These are phyloP conservation scores for Zaprionus ornatus DNA, from an alignment of 1,140 invertebrate genomes.

Conservation along the genomic window DNA sequence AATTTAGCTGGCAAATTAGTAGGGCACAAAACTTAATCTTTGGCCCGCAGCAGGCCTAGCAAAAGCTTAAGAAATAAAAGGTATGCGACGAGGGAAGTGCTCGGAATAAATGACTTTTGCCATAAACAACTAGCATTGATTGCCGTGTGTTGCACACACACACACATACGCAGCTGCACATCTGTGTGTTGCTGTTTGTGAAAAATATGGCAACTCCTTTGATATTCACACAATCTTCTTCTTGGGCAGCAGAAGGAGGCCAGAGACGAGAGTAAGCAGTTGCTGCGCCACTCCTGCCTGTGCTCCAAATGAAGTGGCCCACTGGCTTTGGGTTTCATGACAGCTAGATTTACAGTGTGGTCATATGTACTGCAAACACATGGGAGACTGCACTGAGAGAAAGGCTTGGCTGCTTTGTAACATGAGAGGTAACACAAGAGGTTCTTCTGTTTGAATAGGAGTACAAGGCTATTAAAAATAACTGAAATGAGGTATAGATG, in stretches of 20 bases:
- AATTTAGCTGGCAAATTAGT: conserved; percentile 74
- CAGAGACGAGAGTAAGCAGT: neutral
- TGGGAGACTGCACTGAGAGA: conserved; percentile 6
- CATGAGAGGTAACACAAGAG: neutral
- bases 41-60: conserved; percentile 39
- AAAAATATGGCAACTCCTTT: conserved; percentile 64
- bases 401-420: neutral
- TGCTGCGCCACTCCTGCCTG: neutral
- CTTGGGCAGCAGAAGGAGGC: neutral
- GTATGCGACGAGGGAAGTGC: conserved; percentile 40
- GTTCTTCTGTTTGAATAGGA: too few species aligned
- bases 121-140: conserved; percentile 73
- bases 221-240: conserved; percentile 42
- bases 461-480: too few species aligned
- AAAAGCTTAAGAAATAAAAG: conserved; percentile 48
- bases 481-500: too few species aligned
- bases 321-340: conserved; percentile 60
- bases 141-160: conserved; percentile 20
- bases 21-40: conserved; percentile 73
- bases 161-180: conserved; percentile 1
- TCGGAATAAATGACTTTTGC: conserved; percentile 62
- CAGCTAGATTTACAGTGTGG: conserved; percentile 79
- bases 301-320: conserved; percentile 62
- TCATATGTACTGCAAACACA: conserved; percentile 50
- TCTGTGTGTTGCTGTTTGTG: conserved; percentile 32